These are phyloP conservation scores for Zootoca vivipara DNA, from an alignment of 2,113 vertebrate species.

Conservation along the genomic window DNA sequence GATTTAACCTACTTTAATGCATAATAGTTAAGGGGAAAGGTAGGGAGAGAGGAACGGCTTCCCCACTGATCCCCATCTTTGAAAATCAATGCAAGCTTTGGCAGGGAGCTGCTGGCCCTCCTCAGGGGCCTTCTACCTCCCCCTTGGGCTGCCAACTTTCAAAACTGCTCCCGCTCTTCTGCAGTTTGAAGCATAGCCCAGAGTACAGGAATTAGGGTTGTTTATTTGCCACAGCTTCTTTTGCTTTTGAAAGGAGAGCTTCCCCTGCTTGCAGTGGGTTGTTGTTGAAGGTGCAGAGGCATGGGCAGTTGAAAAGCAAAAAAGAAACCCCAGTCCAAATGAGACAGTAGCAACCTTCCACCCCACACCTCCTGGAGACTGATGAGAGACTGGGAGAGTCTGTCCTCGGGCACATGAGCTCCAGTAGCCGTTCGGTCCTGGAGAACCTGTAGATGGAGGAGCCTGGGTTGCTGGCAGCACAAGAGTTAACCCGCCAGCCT, in stretches of 20 bases:
- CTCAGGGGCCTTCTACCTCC: neutral
- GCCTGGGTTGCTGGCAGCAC: conserved; percentile 38
- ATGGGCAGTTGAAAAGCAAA: neutral
- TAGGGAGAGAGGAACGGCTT: neutral
- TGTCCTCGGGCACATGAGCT: neutral
- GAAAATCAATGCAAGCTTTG: neutral
- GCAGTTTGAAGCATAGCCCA: neutral
- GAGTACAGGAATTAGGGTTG: neutral
- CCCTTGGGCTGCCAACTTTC: neutral
- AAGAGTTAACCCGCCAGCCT: conserved; percentile 77
- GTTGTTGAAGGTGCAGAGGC: neutral
- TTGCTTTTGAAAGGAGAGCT: neutral
- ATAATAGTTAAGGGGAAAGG: neutral
- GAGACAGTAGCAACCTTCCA: too few species aligned
- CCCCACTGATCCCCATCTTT: neutral
- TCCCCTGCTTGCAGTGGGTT: neutral
- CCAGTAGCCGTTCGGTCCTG: too few species aligned
- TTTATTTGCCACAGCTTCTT: neutral
- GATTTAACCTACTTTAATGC: neutral
- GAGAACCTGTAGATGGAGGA: neutral
- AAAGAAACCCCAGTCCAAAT: neutral
- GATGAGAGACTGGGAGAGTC: neutral
- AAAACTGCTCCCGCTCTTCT: neutral
- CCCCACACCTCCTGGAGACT: neutral
- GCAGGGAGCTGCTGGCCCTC: neutral